These are phyloP conservation scores for Xyrichtys novacula DNA, from an alignment of 2,797 vertebrate genomes.

Conservation along the genomic window DNA sequence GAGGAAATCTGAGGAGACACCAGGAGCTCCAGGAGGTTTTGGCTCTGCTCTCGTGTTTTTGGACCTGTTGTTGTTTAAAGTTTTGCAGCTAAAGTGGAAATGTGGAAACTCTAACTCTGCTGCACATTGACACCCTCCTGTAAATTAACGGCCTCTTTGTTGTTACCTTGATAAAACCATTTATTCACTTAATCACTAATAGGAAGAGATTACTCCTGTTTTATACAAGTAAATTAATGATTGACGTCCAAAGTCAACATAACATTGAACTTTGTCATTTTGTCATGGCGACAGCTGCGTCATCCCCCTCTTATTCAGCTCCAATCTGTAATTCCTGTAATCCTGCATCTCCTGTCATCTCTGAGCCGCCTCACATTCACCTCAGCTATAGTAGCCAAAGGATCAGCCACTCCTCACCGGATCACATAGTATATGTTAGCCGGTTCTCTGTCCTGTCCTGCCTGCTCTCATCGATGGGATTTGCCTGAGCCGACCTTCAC, in stretches of 20 bases:
- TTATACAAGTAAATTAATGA: neutral
- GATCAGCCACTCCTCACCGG: constrained; percentile 18
- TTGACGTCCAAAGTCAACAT: constrained; percentile 7
- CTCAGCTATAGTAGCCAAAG: constrained; percentile 4
- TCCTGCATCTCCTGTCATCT: constrained; percentile 28
- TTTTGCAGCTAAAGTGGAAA: no score
- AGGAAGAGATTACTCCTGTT: constrained; percentile 3
- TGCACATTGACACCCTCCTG: neutral
- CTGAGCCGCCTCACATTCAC: constrained; percentile 14
- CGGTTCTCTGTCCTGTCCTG: constrained; percentile 10
- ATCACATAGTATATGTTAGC: neutral
- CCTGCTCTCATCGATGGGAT: constrained; percentile 32
- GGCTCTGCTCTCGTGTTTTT: constrained; percentile 18
- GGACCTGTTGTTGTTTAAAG: no score
- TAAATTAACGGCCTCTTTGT: neutral
- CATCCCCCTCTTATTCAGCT: constrained; percentile 28
- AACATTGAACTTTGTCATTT: constrained; percentile 10
- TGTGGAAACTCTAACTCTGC: neutral
- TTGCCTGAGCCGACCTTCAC: constrained; percentile 16
- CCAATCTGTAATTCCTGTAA: constrained; percentile 49
- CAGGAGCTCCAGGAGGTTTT: neutral
- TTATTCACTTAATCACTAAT: neutral
- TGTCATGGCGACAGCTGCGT: constrained; percentile 20
- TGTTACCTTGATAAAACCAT: neutral
- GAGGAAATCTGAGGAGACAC: neutral